A percentile compares a stretch with the other conserved stretches of the same genome.
Conservation (phyloP, 1,140 invertebrate genomes). For the Atta texana region DNA sequence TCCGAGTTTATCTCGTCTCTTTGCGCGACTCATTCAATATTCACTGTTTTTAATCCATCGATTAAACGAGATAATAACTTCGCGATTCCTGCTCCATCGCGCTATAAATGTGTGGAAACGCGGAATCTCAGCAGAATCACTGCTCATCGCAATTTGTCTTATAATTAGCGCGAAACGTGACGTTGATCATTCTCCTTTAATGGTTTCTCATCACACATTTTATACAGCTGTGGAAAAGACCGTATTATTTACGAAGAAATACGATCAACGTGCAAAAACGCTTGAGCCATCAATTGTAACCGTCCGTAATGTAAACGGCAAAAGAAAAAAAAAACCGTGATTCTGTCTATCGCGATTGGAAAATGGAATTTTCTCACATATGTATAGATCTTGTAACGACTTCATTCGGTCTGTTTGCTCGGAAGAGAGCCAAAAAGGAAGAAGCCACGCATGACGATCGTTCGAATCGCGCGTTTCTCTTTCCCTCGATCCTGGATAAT, state of each 20-base stretch:
- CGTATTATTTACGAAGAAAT: background rate
- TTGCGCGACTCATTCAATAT: constrained; percentile 22
- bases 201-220: background rate
- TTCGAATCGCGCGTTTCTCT: background rate
- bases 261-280: background rate
- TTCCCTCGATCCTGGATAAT: constrained; percentile 43
- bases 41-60: constrained; percentile 23
- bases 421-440: background rate
- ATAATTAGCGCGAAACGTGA: background rate
- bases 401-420: constrained; percentile 19
- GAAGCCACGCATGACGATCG: background rate
- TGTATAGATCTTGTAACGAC: background rate
- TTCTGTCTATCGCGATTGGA: background rate
- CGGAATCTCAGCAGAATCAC: constrained; percentile 2
- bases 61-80: constrained; percentile 29
- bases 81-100: background rate
- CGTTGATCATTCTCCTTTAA: background rate
- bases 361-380: constrained; percentile 5
- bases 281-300: background rate
- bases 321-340: background rate
- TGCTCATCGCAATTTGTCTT: background rate
- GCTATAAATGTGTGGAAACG: background rate
- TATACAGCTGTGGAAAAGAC: background rate
- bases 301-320: background rate
- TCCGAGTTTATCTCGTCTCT: constrained; percentile 19